A percentile compares a stretch with the other conserved stretches of the same genome.
Evolutionary conservation across 2,797 vertebrate species (phyloP).

Genomic region (Prionace glauca): DNA sequence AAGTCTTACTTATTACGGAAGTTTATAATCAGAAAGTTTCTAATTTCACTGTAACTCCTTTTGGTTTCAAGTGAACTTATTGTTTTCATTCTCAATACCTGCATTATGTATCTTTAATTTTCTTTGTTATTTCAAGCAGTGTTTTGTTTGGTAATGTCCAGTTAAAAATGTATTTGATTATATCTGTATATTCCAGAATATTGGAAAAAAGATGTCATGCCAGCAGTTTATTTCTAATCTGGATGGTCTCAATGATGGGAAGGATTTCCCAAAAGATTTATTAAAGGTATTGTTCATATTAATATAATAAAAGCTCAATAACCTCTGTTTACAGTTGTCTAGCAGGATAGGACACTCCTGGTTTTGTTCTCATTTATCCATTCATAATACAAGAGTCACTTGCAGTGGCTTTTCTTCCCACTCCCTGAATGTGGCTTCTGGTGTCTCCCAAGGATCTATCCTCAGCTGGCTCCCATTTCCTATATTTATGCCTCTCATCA

Average conservation of each 20-base stretch:
- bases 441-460: neutral
- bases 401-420: neutral
- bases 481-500: neutral
- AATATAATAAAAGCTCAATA: neutral
- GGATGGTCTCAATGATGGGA: slow-evolving; percentile 82
- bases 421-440: neutral
- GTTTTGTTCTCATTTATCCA: neutral
- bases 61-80: neutral
- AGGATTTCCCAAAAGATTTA: slow-evolving; percentile 88
- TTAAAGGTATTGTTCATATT: slow-evolving; percentile 71
- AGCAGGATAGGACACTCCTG: neutral
- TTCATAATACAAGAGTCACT: neutral
- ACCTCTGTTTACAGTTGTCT: neutral
- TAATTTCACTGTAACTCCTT: slow-evolving; percentile 5
- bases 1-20: neutral
- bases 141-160: neutral
- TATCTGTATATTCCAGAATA: slow-evolving; percentile 72
- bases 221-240: slow-evolving; percentile 91
- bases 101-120: neutral
- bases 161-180: slow-evolving; percentile 2
- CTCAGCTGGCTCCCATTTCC: neutral
- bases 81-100: neutral
- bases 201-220: slow-evolving; percentile 96
- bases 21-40: neutral
- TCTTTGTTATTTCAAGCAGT: neutral